A percentile compares a stretch with the other conserved stretches of the same genome.
phyloP scores from a whole-genome alignment of 2,797 vertebrate genomes.

The Geotrypetes seraphini region DNA sequence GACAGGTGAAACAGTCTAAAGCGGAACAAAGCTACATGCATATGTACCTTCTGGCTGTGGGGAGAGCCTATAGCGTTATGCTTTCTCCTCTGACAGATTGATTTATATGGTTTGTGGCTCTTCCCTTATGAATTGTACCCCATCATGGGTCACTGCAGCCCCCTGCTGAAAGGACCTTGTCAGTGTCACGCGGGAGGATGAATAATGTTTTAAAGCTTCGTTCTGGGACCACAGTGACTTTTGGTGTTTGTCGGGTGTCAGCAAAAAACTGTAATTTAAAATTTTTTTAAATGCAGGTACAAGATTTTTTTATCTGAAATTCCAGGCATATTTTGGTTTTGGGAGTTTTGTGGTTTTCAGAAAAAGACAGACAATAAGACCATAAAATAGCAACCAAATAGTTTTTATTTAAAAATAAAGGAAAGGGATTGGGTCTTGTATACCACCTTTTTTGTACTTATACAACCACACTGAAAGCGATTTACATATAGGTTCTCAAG shows the following conservation, averaged over 20 bases:
- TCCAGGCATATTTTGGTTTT: too few relatives aligned
- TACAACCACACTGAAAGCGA: too few relatives aligned
- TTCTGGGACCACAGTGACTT: conserved; percentile 1
- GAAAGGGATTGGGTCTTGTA: too few relatives aligned
- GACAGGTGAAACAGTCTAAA: conserved; percentile 29
- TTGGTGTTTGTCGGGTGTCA: background rate
- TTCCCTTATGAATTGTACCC: conserved; percentile 33
- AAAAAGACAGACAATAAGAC: too few relatives aligned
- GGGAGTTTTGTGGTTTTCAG: too few relatives aligned
- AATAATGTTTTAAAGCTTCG: conserved; percentile 5
- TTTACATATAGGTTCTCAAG: too few relatives aligned
- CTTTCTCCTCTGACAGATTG: conserved; percentile 44
- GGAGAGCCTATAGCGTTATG: background rate
- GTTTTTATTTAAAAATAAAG: too few relatives aligned
- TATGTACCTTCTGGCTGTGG: conserved; percentile 14
- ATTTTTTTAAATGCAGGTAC: too few relatives aligned
- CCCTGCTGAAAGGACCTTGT: conserved; percentile 39
- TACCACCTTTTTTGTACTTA: too few relatives aligned
- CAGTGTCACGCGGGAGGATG: conserved; percentile 5
- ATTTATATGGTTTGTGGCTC: conserved; percentile 57
- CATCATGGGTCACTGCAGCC: conserved; percentile 31
- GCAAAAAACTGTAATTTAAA: conserved; percentile 16
- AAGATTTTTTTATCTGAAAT: too few relatives aligned
- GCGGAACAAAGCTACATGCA: conserved; percentile 21
- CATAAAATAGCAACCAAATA: too few relatives aligned